Conservation (phyloP, 1,140 invertebrate species). For the Tribolium castaneum region DNA sequence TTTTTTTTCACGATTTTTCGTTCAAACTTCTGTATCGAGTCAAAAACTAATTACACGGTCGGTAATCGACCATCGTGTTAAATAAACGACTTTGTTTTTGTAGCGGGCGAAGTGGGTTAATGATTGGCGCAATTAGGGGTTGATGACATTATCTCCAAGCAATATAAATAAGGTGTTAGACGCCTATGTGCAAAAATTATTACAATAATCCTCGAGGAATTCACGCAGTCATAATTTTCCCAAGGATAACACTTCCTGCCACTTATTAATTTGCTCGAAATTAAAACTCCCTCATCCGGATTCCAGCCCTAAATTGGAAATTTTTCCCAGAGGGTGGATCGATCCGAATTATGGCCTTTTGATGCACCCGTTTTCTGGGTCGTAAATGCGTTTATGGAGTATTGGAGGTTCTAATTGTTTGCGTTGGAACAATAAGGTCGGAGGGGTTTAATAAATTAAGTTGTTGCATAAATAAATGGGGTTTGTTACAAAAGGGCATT, state of each 20-base stretch:
- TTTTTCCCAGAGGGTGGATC: background rate
- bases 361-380: conserved; percentile 7
- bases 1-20: background rate
- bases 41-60: background rate
- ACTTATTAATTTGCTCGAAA: background rate
- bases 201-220: background rate
- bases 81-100: conserved; percentile 7
- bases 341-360: background rate
- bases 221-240: background rate
- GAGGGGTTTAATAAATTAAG: conserved; percentile 6
- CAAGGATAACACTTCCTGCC: background rate
- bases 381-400: background rate
- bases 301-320: background rate
- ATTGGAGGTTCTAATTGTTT: conserved; percentile 1
- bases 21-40: background rate
- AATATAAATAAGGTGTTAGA: background rate
- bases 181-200: no score
- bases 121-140: background rate
- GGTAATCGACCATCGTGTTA: background rate
- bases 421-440: conserved; percentile 4
- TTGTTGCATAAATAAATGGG: background rate
- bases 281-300: background rate
- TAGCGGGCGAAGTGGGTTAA: background rate
- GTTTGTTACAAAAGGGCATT: background rate
- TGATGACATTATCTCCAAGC: background rate